Conservation (phyloP, 1,140 invertebrate genomes). For the Antheraea pernyi region DNA sequence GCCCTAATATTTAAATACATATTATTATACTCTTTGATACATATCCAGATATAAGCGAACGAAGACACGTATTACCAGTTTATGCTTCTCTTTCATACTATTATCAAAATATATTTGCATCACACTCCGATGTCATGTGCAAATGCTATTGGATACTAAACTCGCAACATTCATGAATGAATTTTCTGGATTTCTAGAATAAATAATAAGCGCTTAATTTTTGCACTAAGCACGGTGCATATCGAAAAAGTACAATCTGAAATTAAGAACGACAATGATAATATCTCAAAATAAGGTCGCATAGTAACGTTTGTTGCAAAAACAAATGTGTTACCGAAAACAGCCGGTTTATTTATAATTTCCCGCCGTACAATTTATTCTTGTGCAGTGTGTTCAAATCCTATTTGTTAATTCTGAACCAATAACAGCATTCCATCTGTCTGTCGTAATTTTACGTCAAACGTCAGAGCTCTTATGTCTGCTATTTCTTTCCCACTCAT, state of each 20-base stretch:
- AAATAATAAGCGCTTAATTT: not conserved
- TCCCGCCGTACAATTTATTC: conserved; percentile 41
- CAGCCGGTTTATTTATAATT: conserved; percentile 18
- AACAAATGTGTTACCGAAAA: not conserved
- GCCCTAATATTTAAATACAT: no score
- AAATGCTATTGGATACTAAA: conserved; percentile 43
- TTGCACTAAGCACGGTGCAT: not conserved
- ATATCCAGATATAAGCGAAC: no score
- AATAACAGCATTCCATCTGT: conserved; percentile 81
- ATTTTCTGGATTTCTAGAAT: not conserved
- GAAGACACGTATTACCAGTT: conserved; percentile 36
- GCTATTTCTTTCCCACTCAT: conserved; percentile 39
- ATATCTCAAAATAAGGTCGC: not conserved
- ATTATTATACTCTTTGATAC: no score
- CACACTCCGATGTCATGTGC: conserved; percentile 57
- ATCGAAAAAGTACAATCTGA: not conserved
- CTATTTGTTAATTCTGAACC: conserved; percentile 63
- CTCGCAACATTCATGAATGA: not conserved
- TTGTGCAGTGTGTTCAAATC: conserved; percentile 63
- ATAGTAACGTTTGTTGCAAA: not conserved
- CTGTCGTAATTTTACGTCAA: conserved; percentile 71
- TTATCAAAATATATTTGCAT: conserved; percentile 31
- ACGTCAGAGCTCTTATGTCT: conserved; percentile 28
- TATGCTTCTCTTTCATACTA: conserved; percentile 36
- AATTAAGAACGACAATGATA: not conserved